phyloP scores from a whole-genome alignment of 1,140 invertebrate species.

The Theocolax elegans region DNA sequence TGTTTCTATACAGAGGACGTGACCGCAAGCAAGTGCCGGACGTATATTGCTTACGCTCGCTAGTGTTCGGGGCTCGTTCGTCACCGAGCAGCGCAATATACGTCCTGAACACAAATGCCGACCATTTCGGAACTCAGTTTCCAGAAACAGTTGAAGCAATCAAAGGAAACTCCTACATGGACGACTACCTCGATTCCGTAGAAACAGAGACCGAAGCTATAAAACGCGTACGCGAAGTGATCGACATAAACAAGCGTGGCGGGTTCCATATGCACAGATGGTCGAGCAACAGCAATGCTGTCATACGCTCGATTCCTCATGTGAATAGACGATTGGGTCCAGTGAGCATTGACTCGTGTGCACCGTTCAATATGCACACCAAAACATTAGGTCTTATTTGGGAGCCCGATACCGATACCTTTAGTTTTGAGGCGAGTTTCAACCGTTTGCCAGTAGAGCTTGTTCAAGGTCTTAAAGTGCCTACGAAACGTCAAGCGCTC shows the following conservation, averaged over 20 bases:
- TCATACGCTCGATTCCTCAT: not conserved
- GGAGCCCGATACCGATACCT: not conserved
- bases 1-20: constrained; percentile 47
- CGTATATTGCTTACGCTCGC: constrained; percentile 47
- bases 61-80: constrained; percentile 55
- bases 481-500: constrained; percentile 49
- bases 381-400: not conserved
- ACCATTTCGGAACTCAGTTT: not conserved
- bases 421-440: not conserved
- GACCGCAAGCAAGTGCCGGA: constrained; percentile 7
- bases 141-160: not conserved
- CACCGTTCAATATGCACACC: no score
- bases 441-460: no score
- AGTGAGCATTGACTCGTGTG: no score
- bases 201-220: not conserved
- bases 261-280: constrained; percentile 18
- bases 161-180: not conserved
- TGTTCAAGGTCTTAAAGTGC: not conserved
- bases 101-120: not conserved
- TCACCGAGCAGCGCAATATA: constrained; percentile 51
- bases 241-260: not conserved
- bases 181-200: not conserved
- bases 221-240: not conserved
- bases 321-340: not conserved
- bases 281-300: not conserved